Base-by-base conservation (phyloP, 2,888 invertebrate species). In the Cephus pulcher region DNA sequence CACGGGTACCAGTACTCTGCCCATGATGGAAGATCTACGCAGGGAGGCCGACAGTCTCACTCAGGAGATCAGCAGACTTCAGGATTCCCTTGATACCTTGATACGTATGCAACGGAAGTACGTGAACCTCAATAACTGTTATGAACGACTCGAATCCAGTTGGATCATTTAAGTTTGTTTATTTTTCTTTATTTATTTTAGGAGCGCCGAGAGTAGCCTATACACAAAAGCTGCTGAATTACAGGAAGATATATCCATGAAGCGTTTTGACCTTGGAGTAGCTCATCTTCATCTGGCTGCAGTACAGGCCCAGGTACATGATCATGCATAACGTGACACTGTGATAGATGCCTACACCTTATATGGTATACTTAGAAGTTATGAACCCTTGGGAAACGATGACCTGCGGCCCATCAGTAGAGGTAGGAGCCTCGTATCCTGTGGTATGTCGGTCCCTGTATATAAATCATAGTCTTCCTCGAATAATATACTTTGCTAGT, bases 151-250 rank as follows among this genome's bases (percentile, higher is more conserved):
- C 0, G 23, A 56, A 23, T 23, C 23, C 56, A 9, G 9, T 56
- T 56, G 23, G 56, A 15, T 15, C 2, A 23, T 40, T 1, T 2
- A 23, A 56, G 23, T 9, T 9, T 56, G 0, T 23, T 56, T 23
- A 23, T 23, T 23, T 56, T 6, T 56, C 1, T 56, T 23, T 40
- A 15, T 6, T 40, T 23, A 1, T 15, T 40, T 15, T 89, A 93
- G 94, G 90, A 93, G 93, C 85, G 89, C 91, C 83, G 98, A 98
- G 91, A 95, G 95, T 83, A 95, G 95, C 89, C 93, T 97, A 80
- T 97, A 95, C 93, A 97, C 96, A 92, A 98, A 98, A 94, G 98
- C 97, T 86, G 98, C 98, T 92, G 98, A 98, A 92, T 94, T 98
- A 79, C 97, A 98, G 93, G 98, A 98, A 92, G 98, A 98, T 88